phyloP scores from a whole-genome alignment of 2,888 invertebrate species.

The Elmis aenea region DNA sequence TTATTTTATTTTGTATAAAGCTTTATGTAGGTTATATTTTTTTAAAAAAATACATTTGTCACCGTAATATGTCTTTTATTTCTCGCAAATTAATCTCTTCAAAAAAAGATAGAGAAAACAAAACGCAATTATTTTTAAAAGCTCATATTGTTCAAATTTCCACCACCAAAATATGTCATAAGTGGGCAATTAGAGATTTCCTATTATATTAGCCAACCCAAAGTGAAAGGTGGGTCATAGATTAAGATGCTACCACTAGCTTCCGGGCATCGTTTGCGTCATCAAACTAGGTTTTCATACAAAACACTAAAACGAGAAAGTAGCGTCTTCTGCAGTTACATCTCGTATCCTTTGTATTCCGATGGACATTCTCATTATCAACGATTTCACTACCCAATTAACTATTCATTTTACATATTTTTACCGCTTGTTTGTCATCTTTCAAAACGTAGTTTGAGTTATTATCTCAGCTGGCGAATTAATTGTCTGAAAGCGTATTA shows the following conservation, averaged over 20 bases:
- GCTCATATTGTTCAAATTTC: too few species aligned
- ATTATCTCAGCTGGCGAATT: too few species aligned
- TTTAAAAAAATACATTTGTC: conserved; percentile 51
- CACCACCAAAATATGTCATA: too few species aligned
- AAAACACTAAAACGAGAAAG: conserved; percentile 17
- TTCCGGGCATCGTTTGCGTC: conserved; percentile 15
- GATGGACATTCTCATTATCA: conserved; percentile 8
- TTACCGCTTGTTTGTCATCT: too few species aligned
- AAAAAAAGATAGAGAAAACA: too few species aligned
- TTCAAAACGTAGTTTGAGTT: too few species aligned
- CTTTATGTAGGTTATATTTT: conserved; percentile 47
- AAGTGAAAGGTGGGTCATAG: conserved; percentile 13
- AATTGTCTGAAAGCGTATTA: too few species aligned
- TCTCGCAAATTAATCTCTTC: too few species aligned
- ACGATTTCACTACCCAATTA: too few species aligned
- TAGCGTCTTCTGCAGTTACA: conserved; percentile 3
- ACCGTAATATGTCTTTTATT: conserved; percentile 39
- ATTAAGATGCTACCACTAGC: conserved; percentile 15
- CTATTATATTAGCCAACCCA: conserved; percentile 9
- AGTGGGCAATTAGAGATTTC: conserved; percentile 10
- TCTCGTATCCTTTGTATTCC: too few species aligned
- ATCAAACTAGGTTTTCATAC: conserved; percentile 8
- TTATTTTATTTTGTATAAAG: conserved; percentile 48
- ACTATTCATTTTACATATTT: too few species aligned
- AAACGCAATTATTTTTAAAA: too few species aligned